Evolutionary conservation across 1,140 invertebrate genomes (phyloP), one percentile per base, ranked within the genome.

Genomic region (Ptiloglossa arizonensis): DNA sequence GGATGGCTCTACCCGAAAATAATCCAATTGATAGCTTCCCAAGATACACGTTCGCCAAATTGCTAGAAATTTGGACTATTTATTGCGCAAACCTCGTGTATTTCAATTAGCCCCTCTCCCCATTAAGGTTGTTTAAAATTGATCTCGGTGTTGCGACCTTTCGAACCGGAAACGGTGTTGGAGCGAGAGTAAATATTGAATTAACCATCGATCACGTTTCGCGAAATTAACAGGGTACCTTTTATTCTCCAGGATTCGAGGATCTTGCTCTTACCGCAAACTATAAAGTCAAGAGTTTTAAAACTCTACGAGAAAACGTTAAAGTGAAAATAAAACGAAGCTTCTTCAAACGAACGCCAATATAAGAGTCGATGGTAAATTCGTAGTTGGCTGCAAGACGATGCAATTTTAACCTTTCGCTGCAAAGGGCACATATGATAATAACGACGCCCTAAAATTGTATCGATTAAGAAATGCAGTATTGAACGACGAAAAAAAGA

Each of bases 401-500:
- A 50, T n/a, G 46, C 22, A 41, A 54, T 44, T 64, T 64, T 29
- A 73, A 52, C 11, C 41, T 41, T 41, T 41, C 41, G 11, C 41
- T 11, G 8, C 9, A 11, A 11, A 13, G 41, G 41, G 41, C 13
- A 41, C 11, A 41, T 41, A 41, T 41, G n/a, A n/a, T n/a, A n/a
- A n/a, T n/a, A n/a, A n/a, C n/a, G n/a, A n/a, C n/a, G n/a, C n/a
- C n/a, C n/a, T n/a, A n/a, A n/a, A n/a, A n/a, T n/a, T n/a, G n/a
- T n/a, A n/a, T n/a, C n/a, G n/a, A n/a, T n/a, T n/a, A n/a, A n/a
- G n/a, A n/a, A n/a, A n/a, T n/a, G n/a, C n/a, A n/a, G n/a, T n/a
- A n/a, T n/a, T n/a, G n/a, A n/a, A n/a, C n/a, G n/a, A n/a, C n/a
- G n/a, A n/a, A n/a, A n/a, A n/a, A n/a, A n/a, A n/a, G n/a, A n/a